Conservation (phyloP, 2,113 vertebrate genomes). For the Leptobrachium leishanense region DNA sequence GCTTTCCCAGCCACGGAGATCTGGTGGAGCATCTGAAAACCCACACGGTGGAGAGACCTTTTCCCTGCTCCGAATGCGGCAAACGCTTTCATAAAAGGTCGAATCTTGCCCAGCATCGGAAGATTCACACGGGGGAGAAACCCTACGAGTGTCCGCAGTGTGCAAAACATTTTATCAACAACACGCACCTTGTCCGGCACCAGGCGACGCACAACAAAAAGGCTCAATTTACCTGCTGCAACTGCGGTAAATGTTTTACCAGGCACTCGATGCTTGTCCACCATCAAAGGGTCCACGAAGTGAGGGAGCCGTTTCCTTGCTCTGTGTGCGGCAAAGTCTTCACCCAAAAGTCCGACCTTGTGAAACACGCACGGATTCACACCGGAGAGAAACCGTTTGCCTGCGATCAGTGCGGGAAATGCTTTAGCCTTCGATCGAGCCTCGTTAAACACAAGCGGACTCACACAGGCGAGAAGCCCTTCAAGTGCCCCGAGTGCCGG, state of each 20-base stretch:
- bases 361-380: conserved; percentile 1
- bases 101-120: neutral
- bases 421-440: conserved; percentile 56
- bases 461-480: conserved; percentile 56
- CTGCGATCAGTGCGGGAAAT: conserved; percentile 54
- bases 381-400: conserved; percentile 52
- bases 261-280: neutral
- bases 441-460: conserved; percentile 52
- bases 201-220: neutral
- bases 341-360: neutral
- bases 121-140: neutral
- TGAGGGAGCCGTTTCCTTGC: neutral
- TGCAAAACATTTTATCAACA: neutral
- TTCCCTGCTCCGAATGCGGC: neutral
- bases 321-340: neutral
- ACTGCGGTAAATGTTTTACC: neutral
- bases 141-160: neutral
- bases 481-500: conserved; percentile 52
- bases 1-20: too few species aligned
- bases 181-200: neutral
- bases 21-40: too few species aligned
- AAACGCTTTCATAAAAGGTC: neutral
- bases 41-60: neutral
- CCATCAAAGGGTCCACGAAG: neutral
- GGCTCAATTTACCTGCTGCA: neutral